Evolutionary conservation across 2,888 invertebrate species (phyloP).

Genomic region (Epicampocera succincta): DNA sequence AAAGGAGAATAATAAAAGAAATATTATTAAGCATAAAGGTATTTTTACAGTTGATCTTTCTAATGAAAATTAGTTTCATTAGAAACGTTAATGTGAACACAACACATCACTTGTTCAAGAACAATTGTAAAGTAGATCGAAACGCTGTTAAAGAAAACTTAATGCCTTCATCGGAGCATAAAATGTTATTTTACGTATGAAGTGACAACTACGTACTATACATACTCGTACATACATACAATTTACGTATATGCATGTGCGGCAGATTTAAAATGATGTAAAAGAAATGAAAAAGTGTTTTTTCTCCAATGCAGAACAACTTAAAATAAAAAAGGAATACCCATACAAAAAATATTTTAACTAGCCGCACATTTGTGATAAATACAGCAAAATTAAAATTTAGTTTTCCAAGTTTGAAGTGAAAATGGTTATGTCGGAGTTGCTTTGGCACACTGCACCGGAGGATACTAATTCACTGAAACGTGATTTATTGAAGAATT

Average conservation of each 20-base stretch:
- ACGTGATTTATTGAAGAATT: slow-evolving; percentile 79
- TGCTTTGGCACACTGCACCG: slow-evolving; percentile 80
- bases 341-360: slow-evolving; percentile 24
- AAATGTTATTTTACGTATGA: no score
- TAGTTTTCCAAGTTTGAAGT: slow-evolving; percentile 66
- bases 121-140: slow-evolving; percentile 7
- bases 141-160: neutral
- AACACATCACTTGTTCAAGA: slow-evolving; percentile 18
- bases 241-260: no score
- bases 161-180: neutral
- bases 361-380: neutral
- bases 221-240: no score
- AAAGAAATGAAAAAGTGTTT: no score
- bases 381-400: slow-evolving; percentile 30
- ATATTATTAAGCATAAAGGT: slow-evolving; percentile 57
- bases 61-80: slow-evolving; percentile 78
- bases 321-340: neutral
- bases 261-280: no score
- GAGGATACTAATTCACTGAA: slow-evolving; percentile 82
- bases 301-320: no score
- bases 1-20: slow-evolving; percentile 39
- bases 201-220: no score
- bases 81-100: slow-evolving; percentile 80
- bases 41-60: slow-evolving; percentile 55
- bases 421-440: slow-evolving; percentile 82